These are phyloP conservation scores for Eptesicus fuscus DNA, from an alignment of 2,113 vertebrate genomes.

Conservation along the genomic window DNA sequence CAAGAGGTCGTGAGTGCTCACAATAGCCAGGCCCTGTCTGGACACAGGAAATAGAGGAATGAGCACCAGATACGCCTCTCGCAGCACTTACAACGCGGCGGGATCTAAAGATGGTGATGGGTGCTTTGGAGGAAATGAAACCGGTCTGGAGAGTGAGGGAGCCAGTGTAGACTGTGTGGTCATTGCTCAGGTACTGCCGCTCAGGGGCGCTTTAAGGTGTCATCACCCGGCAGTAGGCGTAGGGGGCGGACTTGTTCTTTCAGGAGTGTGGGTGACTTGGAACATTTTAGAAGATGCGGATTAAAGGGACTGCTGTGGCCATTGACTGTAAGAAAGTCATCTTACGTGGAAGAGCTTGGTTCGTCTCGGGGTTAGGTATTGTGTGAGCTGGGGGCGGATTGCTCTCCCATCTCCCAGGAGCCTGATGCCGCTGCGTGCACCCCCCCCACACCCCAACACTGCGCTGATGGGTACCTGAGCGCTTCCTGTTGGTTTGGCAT, in stretches of 20 bases:
- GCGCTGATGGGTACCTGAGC: no score
- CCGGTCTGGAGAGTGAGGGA: neutral
- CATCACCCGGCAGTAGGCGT: neutral
- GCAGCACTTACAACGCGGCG: fast-evolving
- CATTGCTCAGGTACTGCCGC: neutral
- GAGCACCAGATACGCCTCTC: fast-evolving
- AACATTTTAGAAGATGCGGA: neutral
- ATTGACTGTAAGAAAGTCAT: neutral
- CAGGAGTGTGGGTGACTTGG: neutral
- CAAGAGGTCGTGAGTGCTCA: neutral
- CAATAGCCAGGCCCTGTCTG: neutral
- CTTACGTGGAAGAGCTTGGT: neutral
- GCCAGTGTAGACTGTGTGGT: neutral
- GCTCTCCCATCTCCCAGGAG: neutral
- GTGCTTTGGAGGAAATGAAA: neutral
- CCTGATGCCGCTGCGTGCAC: neutral
- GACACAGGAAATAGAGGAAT: neutral
- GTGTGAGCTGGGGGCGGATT: neutral
- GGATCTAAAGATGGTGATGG: neutral
- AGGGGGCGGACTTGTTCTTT: neutral
- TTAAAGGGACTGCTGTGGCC: neutral
- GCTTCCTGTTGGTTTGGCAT: neutral
- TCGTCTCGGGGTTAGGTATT: neutral
- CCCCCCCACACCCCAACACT: neutral
- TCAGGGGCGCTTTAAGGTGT: neutral